phyloP scores from a whole-genome alignment of 2,797 vertebrate genomes.

The Leuciscus waleckii region DNA sequence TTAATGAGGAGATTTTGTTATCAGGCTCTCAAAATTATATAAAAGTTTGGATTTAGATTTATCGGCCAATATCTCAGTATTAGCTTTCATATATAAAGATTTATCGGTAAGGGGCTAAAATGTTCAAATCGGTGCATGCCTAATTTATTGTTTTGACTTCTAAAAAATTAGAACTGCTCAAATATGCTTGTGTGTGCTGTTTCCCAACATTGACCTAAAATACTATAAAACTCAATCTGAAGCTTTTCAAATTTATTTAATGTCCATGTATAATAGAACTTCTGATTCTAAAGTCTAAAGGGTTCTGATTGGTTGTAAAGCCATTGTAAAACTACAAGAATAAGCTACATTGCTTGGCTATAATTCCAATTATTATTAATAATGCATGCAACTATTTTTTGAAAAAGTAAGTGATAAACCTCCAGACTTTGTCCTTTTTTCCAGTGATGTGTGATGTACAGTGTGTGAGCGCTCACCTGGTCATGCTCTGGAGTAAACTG shows the following conservation, averaged over 20 bases:
- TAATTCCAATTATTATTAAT: background rate
- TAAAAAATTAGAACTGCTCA: background rate
- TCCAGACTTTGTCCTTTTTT: background rate
- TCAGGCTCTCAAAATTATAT: too few species aligned
- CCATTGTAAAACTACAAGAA: background rate
- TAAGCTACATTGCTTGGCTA: background rate
- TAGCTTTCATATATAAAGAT: too few species aligned
- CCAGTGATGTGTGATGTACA: background rate
- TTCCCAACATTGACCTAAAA: background rate
- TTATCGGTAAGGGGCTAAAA: too few species aligned
- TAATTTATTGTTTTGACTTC: background rate
- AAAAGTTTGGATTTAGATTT: too few species aligned
- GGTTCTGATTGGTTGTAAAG: background rate
- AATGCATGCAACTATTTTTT: background rate
- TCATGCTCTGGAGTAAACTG: slow-evolving; percentile 75
- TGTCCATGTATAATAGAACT: background rate
- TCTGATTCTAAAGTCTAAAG: background rate
- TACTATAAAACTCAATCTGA: background rate
- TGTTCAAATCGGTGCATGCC: too few species aligned
- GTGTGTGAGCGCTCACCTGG: slow-evolving; percentile 65
- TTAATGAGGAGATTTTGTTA: too few species aligned
- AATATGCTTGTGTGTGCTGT: background rate
- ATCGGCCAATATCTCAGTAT: too few species aligned
- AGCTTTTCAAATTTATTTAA: background rate
- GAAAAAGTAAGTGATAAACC: background rate